These are phyloP conservation scores for Sicus ferrugineus DNA, from an alignment of 2,888 invertebrate genomes.

Conservation along the genomic window DNA sequence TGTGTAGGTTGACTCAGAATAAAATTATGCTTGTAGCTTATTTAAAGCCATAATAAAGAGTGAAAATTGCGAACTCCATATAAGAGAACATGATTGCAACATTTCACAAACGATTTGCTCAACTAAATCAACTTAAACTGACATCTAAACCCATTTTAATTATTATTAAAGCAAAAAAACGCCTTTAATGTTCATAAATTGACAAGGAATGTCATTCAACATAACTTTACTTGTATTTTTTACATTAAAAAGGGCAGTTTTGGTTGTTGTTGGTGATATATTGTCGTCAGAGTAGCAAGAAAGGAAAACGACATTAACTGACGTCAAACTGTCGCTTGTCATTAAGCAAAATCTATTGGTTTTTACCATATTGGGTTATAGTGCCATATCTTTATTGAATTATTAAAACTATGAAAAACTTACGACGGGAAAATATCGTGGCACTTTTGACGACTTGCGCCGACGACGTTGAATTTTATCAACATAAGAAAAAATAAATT, in stretches of 20 bases:
- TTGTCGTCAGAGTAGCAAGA: too few relatives aligned
- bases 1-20: too few relatives aligned
- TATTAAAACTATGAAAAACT: neutral
- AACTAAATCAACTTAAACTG: neutral
- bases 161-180: slow-evolving; percentile 1
- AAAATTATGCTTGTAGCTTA: too few relatives aligned
- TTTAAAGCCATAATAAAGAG: too few relatives aligned
- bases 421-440: neutral
- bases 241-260: slow-evolving; percentile 14
- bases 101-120: slow-evolving; percentile 32
- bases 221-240: slow-evolving; percentile 2
- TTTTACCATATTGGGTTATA: too few relatives aligned
- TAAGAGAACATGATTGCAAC: too few relatives aligned
- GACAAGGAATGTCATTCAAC: slow-evolving; percentile 19
- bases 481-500: too few relatives aligned
- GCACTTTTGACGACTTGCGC: neutral
- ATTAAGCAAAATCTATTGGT: too few relatives aligned
- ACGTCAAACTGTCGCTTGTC: too few relatives aligned
- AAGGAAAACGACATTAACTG: too few relatives aligned
- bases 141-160: slow-evolving; percentile 6
- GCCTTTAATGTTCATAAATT: slow-evolving; percentile 12
- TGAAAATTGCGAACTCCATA: too few relatives aligned
- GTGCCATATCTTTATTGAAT: too few relatives aligned
- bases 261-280: neutral
- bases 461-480: neutral